Evolutionary conservation across 2,888 invertebrate genomes (phyloP).

Genomic region (Rhynchonema sp.): DNA sequence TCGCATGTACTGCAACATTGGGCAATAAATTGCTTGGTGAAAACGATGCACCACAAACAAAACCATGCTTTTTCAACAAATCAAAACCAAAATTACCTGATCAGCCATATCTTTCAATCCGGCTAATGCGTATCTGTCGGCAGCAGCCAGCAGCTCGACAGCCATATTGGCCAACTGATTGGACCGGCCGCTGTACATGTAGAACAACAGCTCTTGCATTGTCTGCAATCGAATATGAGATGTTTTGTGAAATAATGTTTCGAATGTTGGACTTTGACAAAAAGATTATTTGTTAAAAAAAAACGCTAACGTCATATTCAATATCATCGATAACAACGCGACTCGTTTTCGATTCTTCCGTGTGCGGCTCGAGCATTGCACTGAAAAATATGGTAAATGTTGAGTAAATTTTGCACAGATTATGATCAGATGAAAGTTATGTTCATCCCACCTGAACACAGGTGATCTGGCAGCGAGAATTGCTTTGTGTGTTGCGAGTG

Average conservation of each 20-base stretch:
- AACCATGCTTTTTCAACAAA: too few species aligned
- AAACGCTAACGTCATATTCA: slow-evolving; percentile 13
- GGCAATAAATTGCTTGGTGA: too few species aligned
- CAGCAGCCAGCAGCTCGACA: slow-evolving; percentile 20
- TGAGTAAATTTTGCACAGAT: too few species aligned
- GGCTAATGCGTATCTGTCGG: slow-evolving; percentile 23
- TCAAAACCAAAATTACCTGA: slow-evolving; percentile 9
- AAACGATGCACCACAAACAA: too few species aligned
- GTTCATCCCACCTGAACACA: too few species aligned
- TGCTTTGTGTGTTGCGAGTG: slow-evolving; percentile 10
- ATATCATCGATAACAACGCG: slow-evolving; percentile 13
- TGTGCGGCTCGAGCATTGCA: slow-evolving; percentile 21
- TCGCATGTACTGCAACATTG: slow-evolving; percentile 18
- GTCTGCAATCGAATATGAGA: slow-evolving; percentile 12
- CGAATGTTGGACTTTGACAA: too few species aligned
- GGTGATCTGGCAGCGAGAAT: slow-evolving; percentile 11
- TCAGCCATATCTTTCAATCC: slow-evolving; percentile 25
- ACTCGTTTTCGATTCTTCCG: slow-evolving; percentile 15
- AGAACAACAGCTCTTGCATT: slow-evolving; percentile 17
- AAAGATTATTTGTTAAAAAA: too few species aligned
- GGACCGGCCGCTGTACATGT: slow-evolving; percentile 20
- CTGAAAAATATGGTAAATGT: slow-evolving; percentile 12
- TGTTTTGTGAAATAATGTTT: too few species aligned
- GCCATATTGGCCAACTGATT: slow-evolving; percentile 15
- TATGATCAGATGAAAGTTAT: too few species aligned